Conservation (phyloP, 2,888 invertebrate species). For the Drosophila barbarae region DNA sequence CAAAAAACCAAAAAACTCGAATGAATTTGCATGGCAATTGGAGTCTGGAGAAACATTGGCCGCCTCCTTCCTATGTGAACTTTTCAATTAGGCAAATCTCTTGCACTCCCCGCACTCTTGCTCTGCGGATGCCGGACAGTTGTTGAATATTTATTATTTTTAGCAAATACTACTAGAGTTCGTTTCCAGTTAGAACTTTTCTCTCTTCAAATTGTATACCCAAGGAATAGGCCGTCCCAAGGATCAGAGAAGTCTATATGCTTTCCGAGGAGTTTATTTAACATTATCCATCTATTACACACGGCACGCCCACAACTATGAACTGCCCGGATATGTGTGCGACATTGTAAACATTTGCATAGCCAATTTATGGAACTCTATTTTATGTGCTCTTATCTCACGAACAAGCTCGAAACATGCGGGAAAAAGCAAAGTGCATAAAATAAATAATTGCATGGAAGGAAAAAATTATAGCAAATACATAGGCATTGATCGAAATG, state of each 20-base stretch:
- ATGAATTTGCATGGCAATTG: slow-evolving; percentile 41
- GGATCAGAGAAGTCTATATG: slow-evolving; percentile 17
- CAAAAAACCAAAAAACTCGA: slow-evolving; percentile 22
- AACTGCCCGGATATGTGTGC: slow-evolving; percentile 23
- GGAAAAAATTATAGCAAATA: slow-evolving; percentile 39
- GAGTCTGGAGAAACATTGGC: slow-evolving; percentile 33
- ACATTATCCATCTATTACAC: slow-evolving; percentile 20
- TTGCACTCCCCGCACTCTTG: slow-evolving; percentile 2
- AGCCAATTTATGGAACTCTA: slow-evolving; percentile 44
- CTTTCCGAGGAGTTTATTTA: slow-evolving; percentile 26
- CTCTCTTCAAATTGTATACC: slow-evolving; percentile 18
- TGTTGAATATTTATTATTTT: slow-evolving; percentile 41
- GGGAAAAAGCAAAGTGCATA: slow-evolving; percentile 36
- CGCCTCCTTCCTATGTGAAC: slow-evolving; percentile 36
- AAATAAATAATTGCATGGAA: slow-evolving; percentile 31
- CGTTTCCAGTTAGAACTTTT: slow-evolving; percentile 4
- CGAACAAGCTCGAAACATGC: slow-evolving; percentile 38
- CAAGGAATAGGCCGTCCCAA: slow-evolving; percentile 31
- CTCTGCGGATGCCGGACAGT: slow-evolving; percentile 12
- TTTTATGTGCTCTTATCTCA: slow-evolving; percentile 47
- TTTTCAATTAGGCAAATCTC: slow-evolving; percentile 40
- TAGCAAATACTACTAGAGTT: slow-evolving; percentile 28
- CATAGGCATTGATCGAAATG: slow-evolving; percentile 27
- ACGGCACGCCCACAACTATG: slow-evolving; percentile 24
- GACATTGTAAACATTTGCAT: slow-evolving; percentile 38